These are phyloP conservation scores for Biston stratarius DNA, from an alignment of 2,888 invertebrate species.

Conservation along the genomic window DNA sequence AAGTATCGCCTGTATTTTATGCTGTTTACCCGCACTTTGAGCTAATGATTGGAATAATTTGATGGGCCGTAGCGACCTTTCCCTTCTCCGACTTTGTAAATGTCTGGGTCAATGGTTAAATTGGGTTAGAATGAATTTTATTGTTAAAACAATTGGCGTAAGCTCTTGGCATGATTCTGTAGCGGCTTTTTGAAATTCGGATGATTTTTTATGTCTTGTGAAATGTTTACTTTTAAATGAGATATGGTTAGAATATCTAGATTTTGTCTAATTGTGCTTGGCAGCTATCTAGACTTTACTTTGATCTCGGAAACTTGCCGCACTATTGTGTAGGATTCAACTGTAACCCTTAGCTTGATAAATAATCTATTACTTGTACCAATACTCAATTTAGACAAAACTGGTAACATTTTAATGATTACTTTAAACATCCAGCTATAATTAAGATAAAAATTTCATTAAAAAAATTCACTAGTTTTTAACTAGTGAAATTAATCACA, in stretches of 20 bases:
- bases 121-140: constrained; percentile 30
- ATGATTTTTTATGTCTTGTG: constrained; percentile 13
- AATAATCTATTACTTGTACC: no score
- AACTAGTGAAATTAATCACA: no score
- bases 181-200: constrained; percentile 13
- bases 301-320: neutral
- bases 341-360: no score
- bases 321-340: neutral
- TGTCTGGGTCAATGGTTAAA: constrained; percentile 35
- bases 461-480: no score
- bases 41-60: constrained; percentile 45
- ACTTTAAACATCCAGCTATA: no score
- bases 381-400: no score
- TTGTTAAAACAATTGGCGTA: constrained; percentile 16
- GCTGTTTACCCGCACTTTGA: constrained; percentile 39
- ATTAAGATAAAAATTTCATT: no score
- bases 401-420: no score
- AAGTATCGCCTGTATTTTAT: constrained; percentile 45
- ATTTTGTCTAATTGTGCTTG: constrained; percentile 3
- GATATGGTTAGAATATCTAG: neutral
- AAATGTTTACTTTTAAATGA: constrained; percentile 1
- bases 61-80: constrained; percentile 41
- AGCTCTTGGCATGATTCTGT: constrained; percentile 24
- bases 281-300: neutral
- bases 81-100: constrained; percentile 38